Evolutionary conservation across 2,888 invertebrate genomes (phyloP), one percentile per base, ranked within the genome.

Genomic region (Cacoxenus indagator): DNA sequence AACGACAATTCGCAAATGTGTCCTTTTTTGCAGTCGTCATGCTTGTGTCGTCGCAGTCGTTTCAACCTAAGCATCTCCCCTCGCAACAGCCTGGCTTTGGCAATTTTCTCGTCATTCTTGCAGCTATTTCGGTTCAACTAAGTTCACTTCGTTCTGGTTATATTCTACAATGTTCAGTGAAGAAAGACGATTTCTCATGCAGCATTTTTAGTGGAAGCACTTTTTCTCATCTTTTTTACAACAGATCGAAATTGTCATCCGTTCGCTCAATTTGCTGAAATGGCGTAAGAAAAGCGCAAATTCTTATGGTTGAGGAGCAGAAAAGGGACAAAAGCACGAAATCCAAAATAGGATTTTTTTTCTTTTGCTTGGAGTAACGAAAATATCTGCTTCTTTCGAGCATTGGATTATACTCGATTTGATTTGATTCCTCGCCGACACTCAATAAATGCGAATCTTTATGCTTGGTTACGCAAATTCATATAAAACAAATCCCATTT

Each of bases 261-360:
- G 85, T 85, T 84, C 85, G 85, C 84, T 84, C 83, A 84, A 84
- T 84, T 84, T 84, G 85, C 81, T 76, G 81, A 62, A 62, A 43
- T 62, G 61, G 61, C 45, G 22, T 29, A 43, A 62, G 43, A 37
- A n/a, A 27, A 43, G 22, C 19, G 43, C 27, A 61, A 43, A 37
- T 17, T 29, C 8, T 24, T 9, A 61, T 51, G 22, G 51, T 19
- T 22, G 19, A 11, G 8, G 37, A 37, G 37, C 9, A 45, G 45
- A 45, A 14, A 43, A 26, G 26, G 22, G 19, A 27, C 37, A 29
- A 57, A 27, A 43, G 43, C 14, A 27, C 27, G 27, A 46, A 43
- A 26, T 64, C 26, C 46, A 55, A 55, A 43, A 22, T 19, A 22
- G 24, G 62, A 45, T 61, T 66, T 24, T 43, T 19, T 14, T 37